Evolutionary conservation across 2,888 invertebrate species (phyloP).

Genomic region (Crepidodera aurea): DNA sequence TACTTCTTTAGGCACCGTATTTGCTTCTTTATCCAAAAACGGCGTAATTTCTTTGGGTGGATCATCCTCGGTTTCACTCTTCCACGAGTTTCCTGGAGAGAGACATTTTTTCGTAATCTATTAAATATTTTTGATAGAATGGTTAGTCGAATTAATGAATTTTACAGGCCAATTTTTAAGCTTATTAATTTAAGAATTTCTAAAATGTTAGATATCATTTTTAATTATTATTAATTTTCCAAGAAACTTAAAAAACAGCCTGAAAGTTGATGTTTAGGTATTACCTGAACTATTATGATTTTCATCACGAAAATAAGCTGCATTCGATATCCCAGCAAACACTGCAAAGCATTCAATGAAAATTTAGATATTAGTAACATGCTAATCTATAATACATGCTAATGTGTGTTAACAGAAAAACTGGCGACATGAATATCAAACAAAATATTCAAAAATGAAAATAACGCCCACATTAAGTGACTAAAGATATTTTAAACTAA

Average conservation of each 20-base stretch:
- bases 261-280: slow-evolving; percentile 29
- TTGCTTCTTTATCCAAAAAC: slow-evolving; percentile 56
- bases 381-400: slow-evolving; percentile 30
- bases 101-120: slow-evolving; percentile 23
- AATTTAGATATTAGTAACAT: slow-evolving; percentile 36
- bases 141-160: slow-evolving; percentile 30
- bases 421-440: background rate
- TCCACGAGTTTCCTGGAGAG: slow-evolving; percentile 62
- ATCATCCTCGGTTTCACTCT: slow-evolving; percentile 61
- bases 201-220: too few species aligned
- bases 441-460: too few species aligned
- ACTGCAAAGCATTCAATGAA: slow-evolving; percentile 60
- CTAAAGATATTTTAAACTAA: too few species aligned
- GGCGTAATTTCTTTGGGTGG: slow-evolving; percentile 62
- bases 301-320: slow-evolving; percentile 80
- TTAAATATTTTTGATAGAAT: background rate
- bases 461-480: too few species aligned
- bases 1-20: slow-evolving; percentile 46
- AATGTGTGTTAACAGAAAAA: slow-evolving; percentile 23
- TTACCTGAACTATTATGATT: slow-evolving; percentile 71
- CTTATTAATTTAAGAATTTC: too few species aligned
- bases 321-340: slow-evolving; percentile 76
- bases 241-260: slow-evolving; percentile 12
- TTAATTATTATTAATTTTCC: too few species aligned
- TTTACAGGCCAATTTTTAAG: slow-evolving; percentile 25